A percentile compares a stretch with the other conserved stretches of the same genome.
These are phyloP conservation scores for Lydus trimaculatus DNA, from an alignment of 2,888 invertebrate genomes.

Conservation along the genomic window DNA sequence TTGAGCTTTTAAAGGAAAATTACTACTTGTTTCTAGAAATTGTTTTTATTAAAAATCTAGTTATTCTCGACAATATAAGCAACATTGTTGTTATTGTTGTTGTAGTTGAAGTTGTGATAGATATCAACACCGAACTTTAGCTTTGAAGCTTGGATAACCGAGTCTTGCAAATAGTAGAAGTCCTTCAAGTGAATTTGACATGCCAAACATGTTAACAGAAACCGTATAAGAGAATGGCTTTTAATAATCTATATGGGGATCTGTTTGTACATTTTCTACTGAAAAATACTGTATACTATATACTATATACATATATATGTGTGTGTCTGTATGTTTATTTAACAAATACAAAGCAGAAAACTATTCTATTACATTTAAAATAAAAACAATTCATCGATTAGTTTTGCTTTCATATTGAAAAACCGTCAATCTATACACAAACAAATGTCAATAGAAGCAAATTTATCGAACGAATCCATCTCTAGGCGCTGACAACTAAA, in stretches of 20 bases:
- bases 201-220: conserved; percentile 5
- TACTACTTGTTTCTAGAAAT: neutral
- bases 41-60: neutral
- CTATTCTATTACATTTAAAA: neutral
- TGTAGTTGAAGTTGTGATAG: neutral
- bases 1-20: neutral
- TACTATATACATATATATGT: neutral
- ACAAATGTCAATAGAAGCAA: neutral
- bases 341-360: neutral
- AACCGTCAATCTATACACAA: neutral
- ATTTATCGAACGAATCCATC: conserved; percentile 14
- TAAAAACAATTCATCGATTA: neutral
- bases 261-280: neutral
- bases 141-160: neutral
- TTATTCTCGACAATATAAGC: neutral
- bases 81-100: neutral
- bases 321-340: neutral
- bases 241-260: conserved; percentile 7
- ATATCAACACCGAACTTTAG: neutral
- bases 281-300: no score
- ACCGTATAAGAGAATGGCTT: neutral
- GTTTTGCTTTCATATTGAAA: conserved; percentile 2
- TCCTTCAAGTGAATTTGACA: conserved; percentile 4
- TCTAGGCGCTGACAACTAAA: conserved; percentile 14
- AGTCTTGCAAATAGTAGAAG: neutral